These are phyloP conservation scores for Cyclura pinguis DNA, from an alignment of 2,797 vertebrate genomes.

Conservation along the genomic window DNA sequence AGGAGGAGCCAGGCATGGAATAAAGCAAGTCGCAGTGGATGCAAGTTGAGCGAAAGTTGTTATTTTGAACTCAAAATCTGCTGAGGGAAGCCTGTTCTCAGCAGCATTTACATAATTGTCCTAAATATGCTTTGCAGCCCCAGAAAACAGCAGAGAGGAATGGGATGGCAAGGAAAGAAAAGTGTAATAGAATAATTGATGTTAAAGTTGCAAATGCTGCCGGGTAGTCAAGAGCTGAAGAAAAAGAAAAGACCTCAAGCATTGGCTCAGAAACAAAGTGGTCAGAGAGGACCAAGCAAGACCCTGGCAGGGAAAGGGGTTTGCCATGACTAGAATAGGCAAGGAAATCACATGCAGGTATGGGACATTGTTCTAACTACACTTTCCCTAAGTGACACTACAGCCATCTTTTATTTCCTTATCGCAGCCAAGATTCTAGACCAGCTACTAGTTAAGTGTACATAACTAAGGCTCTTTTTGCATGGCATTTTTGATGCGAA, in stretches of 20 bases:
- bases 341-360: background rate
- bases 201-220: background rate
- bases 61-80: background rate
- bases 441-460: no score
- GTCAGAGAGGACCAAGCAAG: background rate
- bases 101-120: background rate
- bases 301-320: no score
- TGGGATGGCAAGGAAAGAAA: background rate
- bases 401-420: background rate
- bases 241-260: background rate
- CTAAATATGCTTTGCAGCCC: background rate
- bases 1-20: background rate
- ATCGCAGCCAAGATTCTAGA: no score
- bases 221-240: background rate
- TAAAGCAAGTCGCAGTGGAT: slow-evolving; percentile 1
- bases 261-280: background rate
- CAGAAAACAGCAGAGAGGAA: background rate
- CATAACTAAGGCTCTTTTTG: no score
- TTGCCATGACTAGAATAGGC: background rate
- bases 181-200: background rate
- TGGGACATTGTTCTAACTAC: background rate
- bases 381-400: background rate
- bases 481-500: no score
- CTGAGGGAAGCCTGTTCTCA: slow-evolving; percentile 7
- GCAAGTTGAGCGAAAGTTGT: background rate